phyloP scores from a whole-genome alignment of 2,888 invertebrate genomes.

The Melinaea marsaeus region DNA sequence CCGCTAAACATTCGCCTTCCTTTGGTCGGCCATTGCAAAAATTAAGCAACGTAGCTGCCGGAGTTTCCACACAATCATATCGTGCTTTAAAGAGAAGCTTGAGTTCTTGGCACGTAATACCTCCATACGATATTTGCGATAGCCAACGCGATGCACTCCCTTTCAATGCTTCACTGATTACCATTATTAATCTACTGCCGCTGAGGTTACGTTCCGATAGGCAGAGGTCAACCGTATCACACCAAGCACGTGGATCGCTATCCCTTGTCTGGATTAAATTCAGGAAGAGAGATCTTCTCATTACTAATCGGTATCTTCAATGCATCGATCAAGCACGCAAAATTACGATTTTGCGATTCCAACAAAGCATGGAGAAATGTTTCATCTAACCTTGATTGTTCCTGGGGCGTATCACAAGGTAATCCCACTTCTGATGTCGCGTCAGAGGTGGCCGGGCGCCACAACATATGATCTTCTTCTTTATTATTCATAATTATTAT shows the following conservation, averaged over 20 bases:
- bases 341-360: no score
- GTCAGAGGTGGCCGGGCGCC: no score
- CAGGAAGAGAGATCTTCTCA: conserved; percentile 1
- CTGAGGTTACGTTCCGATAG: background rate
- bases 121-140: conserved; percentile 23
- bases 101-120: conserved; percentile 27
- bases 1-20: conserved; percentile 18
- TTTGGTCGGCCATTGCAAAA: conserved; percentile 4
- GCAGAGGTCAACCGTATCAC: conserved; percentile 3
- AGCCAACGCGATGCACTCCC: conserved; percentile 26
- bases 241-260: conserved; percentile 12
- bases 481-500: no score
- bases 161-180: conserved; percentile 20
- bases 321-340: no score
- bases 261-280: conserved; percentile 8
- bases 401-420: no score
- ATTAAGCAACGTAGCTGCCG: conserved; percentile 20
- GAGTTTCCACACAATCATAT: conserved; percentile 20
- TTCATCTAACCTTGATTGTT: no score
- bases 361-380: no score
- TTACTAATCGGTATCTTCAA: no score
- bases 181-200: conserved; percentile 12
- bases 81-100: conserved; percentile 22
- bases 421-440: no score
- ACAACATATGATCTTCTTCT: no score